A percentile compares a stretch with the other conserved stretches of the same genome.
Conservation (phyloP, 1,140 invertebrate genomes). For the Orchestia grillus region DNA sequence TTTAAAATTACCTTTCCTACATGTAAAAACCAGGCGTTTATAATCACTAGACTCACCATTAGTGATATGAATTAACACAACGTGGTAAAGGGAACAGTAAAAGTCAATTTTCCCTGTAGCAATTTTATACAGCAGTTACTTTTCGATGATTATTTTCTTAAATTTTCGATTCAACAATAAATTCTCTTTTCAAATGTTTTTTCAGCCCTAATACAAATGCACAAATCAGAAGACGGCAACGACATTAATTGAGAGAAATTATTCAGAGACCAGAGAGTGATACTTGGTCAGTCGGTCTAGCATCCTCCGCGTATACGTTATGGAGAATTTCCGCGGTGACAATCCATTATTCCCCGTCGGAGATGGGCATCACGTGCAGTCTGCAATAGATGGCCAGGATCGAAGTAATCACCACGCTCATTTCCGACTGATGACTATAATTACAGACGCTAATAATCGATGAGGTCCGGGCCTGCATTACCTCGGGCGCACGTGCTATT, state of each 20-base stretch:
- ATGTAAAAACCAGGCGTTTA: no score
- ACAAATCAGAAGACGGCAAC: no score
- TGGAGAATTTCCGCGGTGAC: background rate
- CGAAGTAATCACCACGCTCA: background rate
- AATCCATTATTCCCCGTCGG: background rate
- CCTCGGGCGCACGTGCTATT: background rate
- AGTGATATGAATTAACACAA: no score
- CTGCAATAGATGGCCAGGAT: background rate
- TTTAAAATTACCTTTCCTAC: no score
- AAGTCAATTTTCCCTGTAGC: no score
- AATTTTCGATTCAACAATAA: background rate
- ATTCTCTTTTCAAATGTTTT: background rate
- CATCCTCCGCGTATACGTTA: background rate
- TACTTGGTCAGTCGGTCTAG: no score
- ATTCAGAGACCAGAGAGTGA: background rate
- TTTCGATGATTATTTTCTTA: background rate
- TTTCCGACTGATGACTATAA: background rate
- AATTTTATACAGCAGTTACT: background rate
- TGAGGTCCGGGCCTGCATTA: background rate
- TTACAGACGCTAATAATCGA: slow-evolving; percentile 8
- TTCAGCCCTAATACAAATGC: background rate
- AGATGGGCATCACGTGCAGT: background rate
- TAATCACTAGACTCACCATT: no score
- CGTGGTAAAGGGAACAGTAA: no score
- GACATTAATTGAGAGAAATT: background rate